Evolutionary conservation across 2,113 vertebrate genomes (phyloP).

Genomic region (Corythornis vintsioides): DNA sequence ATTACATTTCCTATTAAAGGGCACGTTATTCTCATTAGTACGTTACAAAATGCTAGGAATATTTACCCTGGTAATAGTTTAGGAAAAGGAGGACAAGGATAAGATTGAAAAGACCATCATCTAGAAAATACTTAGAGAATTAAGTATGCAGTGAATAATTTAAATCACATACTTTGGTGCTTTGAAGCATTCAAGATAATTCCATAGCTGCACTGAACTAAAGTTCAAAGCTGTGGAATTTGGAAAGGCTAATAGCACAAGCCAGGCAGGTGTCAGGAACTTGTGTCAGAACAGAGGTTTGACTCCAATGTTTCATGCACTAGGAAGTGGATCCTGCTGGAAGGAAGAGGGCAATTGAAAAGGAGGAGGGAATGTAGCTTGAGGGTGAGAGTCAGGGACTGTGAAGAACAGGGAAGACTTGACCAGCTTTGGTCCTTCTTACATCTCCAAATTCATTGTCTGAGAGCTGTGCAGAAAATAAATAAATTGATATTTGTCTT

Average conservation of each 20-base stretch:
- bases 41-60: not conserved
- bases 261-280: accelerated
- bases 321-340: not conserved
- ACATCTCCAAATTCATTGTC: not conserved
- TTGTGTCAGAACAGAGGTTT: not conserved
- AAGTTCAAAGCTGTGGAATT: not conserved
- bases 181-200: not conserved
- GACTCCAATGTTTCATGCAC: too few species aligned
- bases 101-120: not conserved
- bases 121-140: not conserved
- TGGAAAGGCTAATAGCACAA: not conserved
- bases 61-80: not conserved
- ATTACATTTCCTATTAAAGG: not conserved
- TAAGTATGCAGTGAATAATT: not conserved
- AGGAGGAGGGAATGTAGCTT: not conserved
- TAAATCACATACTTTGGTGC: not conserved
- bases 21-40: accelerated
- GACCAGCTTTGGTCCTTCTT: not conserved
- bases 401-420: accelerated
- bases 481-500: not conserved
- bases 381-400: not conserved
- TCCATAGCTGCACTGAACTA: not conserved
- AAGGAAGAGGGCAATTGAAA: not conserved
- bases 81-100: not conserved
- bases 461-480: not conserved